Base-by-base conservation (phyloP, 2,113 vertebrate species). In the Spheniscus mendiculus region DNA sequence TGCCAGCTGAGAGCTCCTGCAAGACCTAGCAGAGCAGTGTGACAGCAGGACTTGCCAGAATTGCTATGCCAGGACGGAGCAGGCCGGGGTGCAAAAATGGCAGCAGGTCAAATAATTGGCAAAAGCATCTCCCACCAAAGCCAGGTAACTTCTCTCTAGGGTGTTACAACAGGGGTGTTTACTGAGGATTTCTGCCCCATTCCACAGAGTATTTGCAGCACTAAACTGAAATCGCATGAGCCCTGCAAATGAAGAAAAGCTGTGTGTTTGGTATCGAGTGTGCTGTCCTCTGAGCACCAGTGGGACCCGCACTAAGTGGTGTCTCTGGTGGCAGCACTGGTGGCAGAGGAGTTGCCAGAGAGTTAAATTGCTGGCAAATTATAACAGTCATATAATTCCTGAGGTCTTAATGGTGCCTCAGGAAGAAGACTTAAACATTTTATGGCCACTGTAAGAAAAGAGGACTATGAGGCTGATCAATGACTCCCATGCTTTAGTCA, bases 401-500 rank as follows among this genome's bases (percentile, higher is more conserved):
- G 40, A 58, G 25, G 18, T 89, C 63, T 83, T 50, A 77, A 32
- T 71, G 18, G 8, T 79, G n/a, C 47, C 53, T 62, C 63, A 82
- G 47, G 58, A 88, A 63, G 47, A 85, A 63, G 36, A 72, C 13
- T 52, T 73, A 27, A 49, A 82, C 13, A 4, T 40, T 83, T 71
- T 72, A 27, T 30, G 42, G n/a, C n/a, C 1, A 0, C 47, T 79
- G 4, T 27, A 73, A 73, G 73, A 72, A 44, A 63, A 4, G 0
- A 78, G 32, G 61, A 58, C 69, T 78, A 0, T 13, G 32, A 78
- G 65, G 25, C n/a, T 85, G n/a, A 49, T 59, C 19, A 7, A 25
- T 59, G 61, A 82, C 36, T 90, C 55, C 38, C 5, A 5, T 63
- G 44, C 49, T 45, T 63, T 11, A 80, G 49, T 61, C 29, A 25